Conservation (phyloP, 2,888 invertebrate species). For the Aspidiotus rigidus region DNA sequence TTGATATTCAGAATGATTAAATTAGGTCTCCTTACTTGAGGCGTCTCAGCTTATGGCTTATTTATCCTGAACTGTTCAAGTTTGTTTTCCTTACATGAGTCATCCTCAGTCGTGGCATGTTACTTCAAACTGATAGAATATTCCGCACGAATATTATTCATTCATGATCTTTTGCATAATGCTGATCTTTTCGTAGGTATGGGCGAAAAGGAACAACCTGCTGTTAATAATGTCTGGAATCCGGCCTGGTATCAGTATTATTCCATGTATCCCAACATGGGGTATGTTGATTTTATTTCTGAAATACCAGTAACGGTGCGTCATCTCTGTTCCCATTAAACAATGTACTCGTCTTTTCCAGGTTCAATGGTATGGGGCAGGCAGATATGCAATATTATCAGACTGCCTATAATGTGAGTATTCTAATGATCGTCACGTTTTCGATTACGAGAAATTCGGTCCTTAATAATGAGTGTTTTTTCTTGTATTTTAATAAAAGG, state of each 20-base stretch:
- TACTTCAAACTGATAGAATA: no score
- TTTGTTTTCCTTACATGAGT: no score
- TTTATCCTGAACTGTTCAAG: no score
- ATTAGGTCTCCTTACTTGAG: no score
- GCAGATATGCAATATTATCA: constrained; percentile 24
- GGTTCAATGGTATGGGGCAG: constrained; percentile 14
- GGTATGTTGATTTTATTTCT: constrained; percentile 16
- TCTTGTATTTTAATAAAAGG: background rate
- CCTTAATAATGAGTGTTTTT: background rate
- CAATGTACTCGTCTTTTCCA: background rate
- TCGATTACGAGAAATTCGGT: background rate
- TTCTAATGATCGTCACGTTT: background rate
- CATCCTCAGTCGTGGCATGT: no score
- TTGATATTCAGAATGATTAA: no score
- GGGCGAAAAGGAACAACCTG: constrained; percentile 22
- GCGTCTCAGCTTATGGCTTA: no score
- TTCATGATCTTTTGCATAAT: no score
- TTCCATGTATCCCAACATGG: constrained; percentile 24
- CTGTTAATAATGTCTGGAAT: constrained; percentile 20
- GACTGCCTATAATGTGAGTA: constrained; percentile 16
- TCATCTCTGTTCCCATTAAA: background rate
- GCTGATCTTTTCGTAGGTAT: background rate
- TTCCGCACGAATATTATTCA: no score
- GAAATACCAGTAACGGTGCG: background rate
- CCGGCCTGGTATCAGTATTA: constrained; percentile 25